phyloP scores from a whole-genome alignment of 2,113 vertebrate genomes.

The Himantopus leucocephalus region DNA sequence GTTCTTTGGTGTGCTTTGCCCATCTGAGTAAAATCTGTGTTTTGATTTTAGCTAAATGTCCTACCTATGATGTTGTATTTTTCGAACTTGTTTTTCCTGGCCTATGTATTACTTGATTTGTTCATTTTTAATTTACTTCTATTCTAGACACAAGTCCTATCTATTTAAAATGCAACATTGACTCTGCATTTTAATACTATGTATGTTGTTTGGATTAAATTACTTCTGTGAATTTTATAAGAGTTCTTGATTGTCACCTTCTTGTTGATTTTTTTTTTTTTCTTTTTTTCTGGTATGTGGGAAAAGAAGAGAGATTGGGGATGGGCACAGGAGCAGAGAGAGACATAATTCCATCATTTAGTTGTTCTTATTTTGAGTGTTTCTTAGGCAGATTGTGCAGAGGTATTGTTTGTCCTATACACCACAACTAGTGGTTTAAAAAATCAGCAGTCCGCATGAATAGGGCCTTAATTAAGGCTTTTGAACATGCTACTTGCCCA shows the following conservation, averaged over 20 bases:
- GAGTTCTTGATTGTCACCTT: background rate
- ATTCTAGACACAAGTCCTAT: background rate
- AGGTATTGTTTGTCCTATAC: background rate
- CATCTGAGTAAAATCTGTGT: background rate
- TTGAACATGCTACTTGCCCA: background rate
- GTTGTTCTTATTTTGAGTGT: background rate
- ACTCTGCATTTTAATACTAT: background rate
- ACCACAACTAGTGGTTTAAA: background rate
- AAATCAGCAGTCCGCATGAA: background rate
- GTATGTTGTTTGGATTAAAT: background rate
- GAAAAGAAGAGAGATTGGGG: background rate
- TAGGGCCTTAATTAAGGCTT: background rate
- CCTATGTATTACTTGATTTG: fast-evolving
- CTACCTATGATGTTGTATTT: background rate
- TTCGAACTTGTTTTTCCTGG: background rate
- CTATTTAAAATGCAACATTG: background rate
- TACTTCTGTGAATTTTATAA: background rate
- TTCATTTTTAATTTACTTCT: background rate
- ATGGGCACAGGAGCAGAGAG: background rate
- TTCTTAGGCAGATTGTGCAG: background rate
- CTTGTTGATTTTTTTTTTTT: background rate
- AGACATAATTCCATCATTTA: background rate
- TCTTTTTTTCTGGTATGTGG: background rate
- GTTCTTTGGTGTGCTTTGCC: background rate
- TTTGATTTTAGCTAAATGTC: background rate